Evolutionary conservation across 2,797 vertebrate species (phyloP).

Genomic region (Malacoraja senta): DNA sequence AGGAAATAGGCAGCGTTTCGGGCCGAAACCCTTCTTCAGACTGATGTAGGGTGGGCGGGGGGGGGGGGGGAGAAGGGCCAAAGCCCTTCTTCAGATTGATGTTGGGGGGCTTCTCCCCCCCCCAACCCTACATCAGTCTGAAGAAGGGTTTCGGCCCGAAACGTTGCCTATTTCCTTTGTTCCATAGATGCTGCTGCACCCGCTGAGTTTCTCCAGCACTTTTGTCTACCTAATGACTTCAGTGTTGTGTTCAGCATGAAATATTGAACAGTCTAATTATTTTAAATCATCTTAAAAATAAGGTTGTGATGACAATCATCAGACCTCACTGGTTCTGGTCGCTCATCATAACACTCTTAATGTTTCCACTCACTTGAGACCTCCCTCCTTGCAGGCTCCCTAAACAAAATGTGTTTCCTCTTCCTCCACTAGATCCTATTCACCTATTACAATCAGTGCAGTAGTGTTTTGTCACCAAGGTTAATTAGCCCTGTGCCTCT

Average conservation of each 20-base stretch:
- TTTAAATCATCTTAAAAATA: background rate
- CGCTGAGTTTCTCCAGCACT: too few relatives aligned
- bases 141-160: too few relatives aligned
- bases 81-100: too few relatives aligned
- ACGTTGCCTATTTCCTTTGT: too few relatives aligned
- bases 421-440: background rate
- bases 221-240: too few relatives aligned
- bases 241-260: background rate
- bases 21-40: too few relatives aligned
- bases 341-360: background rate
- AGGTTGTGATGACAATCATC: background rate
- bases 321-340: background rate
- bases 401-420: background rate
- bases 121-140: too few relatives aligned
- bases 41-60: too few relatives aligned
- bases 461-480: background rate
- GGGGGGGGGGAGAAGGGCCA: too few relatives aligned
- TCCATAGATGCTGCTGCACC: too few relatives aligned
- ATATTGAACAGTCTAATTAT: slow-evolving; percentile 9
- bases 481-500: background rate
- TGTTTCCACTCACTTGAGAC: background rate
- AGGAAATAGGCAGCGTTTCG: too few relatives aligned
- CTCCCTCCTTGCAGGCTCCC: background rate
- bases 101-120: too few relatives aligned
- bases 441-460: background rate